phyloP scores from a whole-genome alignment of 2,888 invertebrate genomes.

The Nasonovia ribisnigri region DNA sequence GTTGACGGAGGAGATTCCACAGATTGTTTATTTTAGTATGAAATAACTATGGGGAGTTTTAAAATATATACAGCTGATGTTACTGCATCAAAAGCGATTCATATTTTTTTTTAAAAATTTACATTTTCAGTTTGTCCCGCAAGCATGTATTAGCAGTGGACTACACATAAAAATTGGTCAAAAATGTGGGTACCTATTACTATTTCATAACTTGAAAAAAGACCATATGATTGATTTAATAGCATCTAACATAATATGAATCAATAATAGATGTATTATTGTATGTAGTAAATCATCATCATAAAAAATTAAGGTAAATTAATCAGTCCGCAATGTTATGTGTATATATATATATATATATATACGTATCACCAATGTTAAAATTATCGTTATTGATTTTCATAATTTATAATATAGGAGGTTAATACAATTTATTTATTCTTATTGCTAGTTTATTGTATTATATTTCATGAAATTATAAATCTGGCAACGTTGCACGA shows the following conservation, averaged over 20 bases:
- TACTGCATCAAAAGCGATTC: not conserved
- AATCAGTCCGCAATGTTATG: not conserved
- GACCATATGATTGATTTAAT: not conserved
- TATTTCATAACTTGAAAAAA: not conserved
- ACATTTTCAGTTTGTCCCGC: not conserved
- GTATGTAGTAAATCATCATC: not conserved
- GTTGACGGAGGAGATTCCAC: not conserved
- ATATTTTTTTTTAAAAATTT: not conserved
- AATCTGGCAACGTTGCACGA: not conserved
- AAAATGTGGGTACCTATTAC: not conserved
- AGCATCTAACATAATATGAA: not conserved
- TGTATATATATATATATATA: not conserved
- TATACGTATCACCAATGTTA: not conserved
- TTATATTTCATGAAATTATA: not conserved
- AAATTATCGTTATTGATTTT: not conserved
- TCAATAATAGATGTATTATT: no score
- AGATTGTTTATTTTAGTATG: not conserved
- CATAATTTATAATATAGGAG: not conserved
- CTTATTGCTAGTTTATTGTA: not conserved
- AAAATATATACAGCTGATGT: not conserved
- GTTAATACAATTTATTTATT: not conserved
- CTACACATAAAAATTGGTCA: not conserved
- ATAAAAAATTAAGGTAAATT: not conserved
- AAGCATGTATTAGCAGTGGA: not conserved
- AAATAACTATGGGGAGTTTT: not conserved